Evolutionary conservation across 2,113 vertebrate genomes (phyloP).

Genomic region (Hippocampus barbouri): DNA sequence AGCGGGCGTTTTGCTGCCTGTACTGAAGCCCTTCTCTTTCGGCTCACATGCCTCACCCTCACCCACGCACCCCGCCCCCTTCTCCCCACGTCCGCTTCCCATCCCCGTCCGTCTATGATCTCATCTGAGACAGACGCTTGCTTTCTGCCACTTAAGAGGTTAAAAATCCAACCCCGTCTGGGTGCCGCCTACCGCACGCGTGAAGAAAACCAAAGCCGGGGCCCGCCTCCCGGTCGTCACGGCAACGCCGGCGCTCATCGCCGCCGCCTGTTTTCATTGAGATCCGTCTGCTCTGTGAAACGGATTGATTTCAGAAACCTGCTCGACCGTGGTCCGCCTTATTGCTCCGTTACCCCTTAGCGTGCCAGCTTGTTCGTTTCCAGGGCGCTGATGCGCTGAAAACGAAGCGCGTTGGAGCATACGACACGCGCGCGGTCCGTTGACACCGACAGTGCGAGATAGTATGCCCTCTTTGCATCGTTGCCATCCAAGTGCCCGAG

Average conservation of each 20-base stretch:
- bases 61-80: constrained; percentile 8
- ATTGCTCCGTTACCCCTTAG: constrained; percentile 43
- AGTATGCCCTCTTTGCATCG: not conserved
- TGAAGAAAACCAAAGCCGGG: constrained; percentile 61
- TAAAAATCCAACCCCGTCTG: constrained; percentile 66
- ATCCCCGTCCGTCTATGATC: constrained; percentile 40
- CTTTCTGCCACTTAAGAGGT: constrained; percentile 70
- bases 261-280: constrained; percentile 84
- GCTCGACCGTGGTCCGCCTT: constrained; percentile 53
- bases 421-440: constrained; percentile 32
- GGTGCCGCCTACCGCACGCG: constrained; percentile 63
- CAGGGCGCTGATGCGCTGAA: constrained; percentile 22
- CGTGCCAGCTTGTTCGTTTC: constrained; percentile 46
- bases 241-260: constrained; percentile 84
- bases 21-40: not conserved
- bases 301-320: constrained; percentile 65
- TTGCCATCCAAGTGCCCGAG: not conserved
- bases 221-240: constrained; percentile 88
- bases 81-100: not conserved
- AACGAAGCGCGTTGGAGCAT: constrained; percentile 12
- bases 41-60: not conserved
- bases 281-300: constrained; percentile 77
- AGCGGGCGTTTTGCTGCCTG: constrained; percentile 36
- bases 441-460: constrained; percentile 18
- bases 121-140: constrained; percentile 59